Conservation (phyloP, 2,113 vertebrate species). For the Lamprologus tigripictilis region DNA sequence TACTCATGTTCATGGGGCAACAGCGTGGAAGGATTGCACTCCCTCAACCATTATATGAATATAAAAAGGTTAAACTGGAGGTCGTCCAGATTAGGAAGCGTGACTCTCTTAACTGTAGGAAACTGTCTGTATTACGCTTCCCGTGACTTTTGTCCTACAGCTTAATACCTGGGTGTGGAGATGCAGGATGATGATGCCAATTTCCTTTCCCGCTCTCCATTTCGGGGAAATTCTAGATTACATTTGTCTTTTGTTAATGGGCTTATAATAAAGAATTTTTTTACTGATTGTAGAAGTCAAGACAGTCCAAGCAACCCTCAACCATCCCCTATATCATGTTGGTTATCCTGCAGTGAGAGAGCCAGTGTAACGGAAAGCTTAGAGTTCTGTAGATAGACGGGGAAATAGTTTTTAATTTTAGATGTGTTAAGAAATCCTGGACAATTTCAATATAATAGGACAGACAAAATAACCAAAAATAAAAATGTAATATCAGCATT, state of each 20-base stretch:
- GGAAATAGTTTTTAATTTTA: background rate
- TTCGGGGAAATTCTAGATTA: background rate
- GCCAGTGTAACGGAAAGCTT: background rate
- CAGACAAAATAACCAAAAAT: background rate
- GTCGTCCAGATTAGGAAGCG: conserved; percentile 12
- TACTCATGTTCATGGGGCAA: background rate
- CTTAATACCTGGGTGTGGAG: background rate
- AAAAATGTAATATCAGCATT: background rate
- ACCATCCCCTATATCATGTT: background rate
- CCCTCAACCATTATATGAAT: background rate
- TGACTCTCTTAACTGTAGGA: background rate
- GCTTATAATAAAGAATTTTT: background rate
- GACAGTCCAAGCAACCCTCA: background rate
- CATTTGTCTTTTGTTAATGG: background rate
- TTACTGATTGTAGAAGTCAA: background rate
- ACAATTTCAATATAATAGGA: background rate
- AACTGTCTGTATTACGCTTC: background rate
- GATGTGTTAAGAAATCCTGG: background rate
- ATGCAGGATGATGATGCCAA: background rate
- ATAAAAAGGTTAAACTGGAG: background rate
- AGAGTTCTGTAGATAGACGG: accelerated
- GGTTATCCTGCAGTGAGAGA: background rate
- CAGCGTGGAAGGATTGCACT: background rate
- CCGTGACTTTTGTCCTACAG: background rate
- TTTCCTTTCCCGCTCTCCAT: background rate